A percentile compares a stretch with the other conserved stretches of the same genome.
Conservation (phyloP, 2,113 vertebrate genomes). For the Neotragus pygmaeus region DNA sequence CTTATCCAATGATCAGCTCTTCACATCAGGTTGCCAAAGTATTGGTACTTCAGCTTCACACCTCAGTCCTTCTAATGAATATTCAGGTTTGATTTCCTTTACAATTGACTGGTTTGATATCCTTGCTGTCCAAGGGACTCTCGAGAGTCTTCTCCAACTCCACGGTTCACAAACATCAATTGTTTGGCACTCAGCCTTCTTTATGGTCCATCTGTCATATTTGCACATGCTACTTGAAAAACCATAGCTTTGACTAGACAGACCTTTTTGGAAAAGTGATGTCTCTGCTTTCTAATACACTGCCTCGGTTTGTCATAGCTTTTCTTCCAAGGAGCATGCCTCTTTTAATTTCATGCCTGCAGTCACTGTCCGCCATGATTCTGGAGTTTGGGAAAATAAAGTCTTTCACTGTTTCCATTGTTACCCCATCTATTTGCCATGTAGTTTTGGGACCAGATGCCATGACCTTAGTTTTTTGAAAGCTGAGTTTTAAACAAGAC, state of each 20-base stretch:
- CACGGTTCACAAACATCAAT: neutral
- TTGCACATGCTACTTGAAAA: neutral
- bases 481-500: neutral
- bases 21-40: neutral
- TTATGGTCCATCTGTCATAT: neutral
- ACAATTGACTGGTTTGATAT: neutral
- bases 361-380: accelerated
- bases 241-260: neutral
- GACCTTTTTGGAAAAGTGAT: neutral
- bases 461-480: neutral
- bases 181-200: neutral
- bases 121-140: neutral
- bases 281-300: neutral
- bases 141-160: neutral
- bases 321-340: neutral
- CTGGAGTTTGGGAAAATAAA: neutral
- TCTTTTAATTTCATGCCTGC: neutral
- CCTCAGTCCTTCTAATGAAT: neutral
- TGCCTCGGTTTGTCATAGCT: neutral
- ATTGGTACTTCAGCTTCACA: neutral
- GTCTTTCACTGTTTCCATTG: neutral
- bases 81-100: neutral
- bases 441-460: neutral
- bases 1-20: neutral
- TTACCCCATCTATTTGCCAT: neutral